Evolutionary conservation across 1,140 invertebrate species (phyloP).

Genomic region (Rhyzopertha dominica): DNA sequence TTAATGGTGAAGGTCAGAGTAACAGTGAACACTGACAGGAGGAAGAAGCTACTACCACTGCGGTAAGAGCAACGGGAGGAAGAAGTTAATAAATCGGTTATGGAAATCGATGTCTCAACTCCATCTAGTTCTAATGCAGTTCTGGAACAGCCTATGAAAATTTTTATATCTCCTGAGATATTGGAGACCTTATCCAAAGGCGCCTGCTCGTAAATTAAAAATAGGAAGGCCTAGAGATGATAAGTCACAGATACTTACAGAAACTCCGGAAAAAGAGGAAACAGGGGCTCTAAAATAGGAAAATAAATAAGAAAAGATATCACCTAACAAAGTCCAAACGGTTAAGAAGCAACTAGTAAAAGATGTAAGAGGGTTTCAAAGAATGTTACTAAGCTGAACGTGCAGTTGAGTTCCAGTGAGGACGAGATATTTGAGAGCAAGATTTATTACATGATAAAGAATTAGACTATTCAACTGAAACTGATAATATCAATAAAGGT

Average conservation of each 20-base stretch:
- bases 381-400: too few relatives aligned
- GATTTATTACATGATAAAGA: too few relatives aligned
- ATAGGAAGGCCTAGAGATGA: background rate
- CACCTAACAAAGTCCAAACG: too few relatives aligned
- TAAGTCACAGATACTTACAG: background rate
- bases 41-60: background rate
- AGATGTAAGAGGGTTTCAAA: too few relatives aligned
- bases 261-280: too few relatives aligned
- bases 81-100: background rate
- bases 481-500: too few relatives aligned
- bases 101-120: background rate
- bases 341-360: too few relatives aligned
- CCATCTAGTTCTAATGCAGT: constrained; percentile 5
- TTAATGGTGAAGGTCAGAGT: constrained; percentile 8
- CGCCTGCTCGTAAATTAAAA: constrained; percentile 12
- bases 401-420: too few relatives aligned
- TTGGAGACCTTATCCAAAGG: constrained; percentile 15
- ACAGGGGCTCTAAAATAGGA: too few relatives aligned
- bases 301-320: too few relatives aligned
- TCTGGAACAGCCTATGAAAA: constrained; percentile 6
- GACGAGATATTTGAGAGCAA: too few relatives aligned
- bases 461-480: too few relatives aligned
- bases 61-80: background rate
- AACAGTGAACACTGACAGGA: constrained; percentile 8
- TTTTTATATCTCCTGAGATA: constrained; percentile 13